Conservation (phyloP, 2,797 vertebrate genomes). For the Eulemur rubriventer region DNA sequence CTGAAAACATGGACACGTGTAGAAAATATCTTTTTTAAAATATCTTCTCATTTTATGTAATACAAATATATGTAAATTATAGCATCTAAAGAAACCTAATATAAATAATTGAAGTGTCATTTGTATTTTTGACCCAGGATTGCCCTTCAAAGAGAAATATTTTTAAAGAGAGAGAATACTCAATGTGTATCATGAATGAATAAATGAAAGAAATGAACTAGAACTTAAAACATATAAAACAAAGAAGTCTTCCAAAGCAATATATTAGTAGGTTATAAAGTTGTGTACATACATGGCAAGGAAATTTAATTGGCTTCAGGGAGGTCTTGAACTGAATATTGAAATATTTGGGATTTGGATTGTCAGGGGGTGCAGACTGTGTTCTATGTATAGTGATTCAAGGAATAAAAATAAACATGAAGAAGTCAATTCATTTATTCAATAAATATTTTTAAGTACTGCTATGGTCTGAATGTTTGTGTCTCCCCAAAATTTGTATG, state of each 20-base stretch:
- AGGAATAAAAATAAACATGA: background rate
- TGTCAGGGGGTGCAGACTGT: background rate
- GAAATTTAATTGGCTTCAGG: background rate
- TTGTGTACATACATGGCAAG: background rate
- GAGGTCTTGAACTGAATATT: background rate
- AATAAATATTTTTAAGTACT: background rate
- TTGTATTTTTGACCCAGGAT: constrained; percentile 28
- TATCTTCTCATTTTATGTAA: background rate
- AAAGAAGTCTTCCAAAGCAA: background rate
- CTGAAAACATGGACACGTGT: background rate
- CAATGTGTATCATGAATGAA: background rate
- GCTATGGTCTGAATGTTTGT: background rate
- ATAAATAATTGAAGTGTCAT: background rate
- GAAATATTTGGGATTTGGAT: background rate
- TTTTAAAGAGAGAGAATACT: background rate
- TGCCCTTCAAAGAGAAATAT: background rate
- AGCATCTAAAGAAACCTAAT: constrained; percentile 2
- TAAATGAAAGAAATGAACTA: background rate
- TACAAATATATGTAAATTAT: background rate
- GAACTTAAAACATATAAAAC: background rate
- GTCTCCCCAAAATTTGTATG: too few relatives aligned
- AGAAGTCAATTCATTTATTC: background rate
- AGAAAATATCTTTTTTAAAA: background rate
- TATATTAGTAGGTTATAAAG: background rate
- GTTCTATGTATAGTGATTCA: background rate